These are phyloP conservation scores for Leptopilina boulardi DNA, from an alignment of 1,140 invertebrate species.

Conservation along the genomic window DNA sequence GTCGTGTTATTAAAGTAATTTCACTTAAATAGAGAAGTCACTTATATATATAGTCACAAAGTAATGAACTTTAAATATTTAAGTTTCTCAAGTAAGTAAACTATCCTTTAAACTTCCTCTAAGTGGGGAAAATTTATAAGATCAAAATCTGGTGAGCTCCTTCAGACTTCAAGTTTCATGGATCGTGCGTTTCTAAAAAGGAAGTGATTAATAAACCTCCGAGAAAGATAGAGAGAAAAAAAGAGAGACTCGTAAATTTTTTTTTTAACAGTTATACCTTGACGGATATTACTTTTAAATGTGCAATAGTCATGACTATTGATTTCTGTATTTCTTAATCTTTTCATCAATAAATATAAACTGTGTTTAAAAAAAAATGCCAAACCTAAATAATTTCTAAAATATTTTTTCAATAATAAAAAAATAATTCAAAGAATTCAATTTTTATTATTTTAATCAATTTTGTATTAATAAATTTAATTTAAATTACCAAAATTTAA, in stretches of 20 bases:
- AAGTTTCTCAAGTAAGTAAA: constrained; percentile 1
- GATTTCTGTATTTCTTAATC: too few relatives aligned
- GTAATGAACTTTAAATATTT: not conserved
- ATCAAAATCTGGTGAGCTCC: not conserved
- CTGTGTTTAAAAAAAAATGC: too few relatives aligned
- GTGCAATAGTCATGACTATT: not conserved
- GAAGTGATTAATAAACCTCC: constrained; percentile 4
- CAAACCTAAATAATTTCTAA: too few relatives aligned
- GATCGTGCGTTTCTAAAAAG: constrained; percentile 9
- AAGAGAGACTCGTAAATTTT: not conserved
- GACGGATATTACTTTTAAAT: not conserved
- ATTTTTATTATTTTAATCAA: too few relatives aligned
- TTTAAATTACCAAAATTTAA: too few relatives aligned
- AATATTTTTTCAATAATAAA: too few relatives aligned
- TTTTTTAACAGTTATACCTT: constrained; percentile 2
- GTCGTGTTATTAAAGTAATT: too few relatives aligned
- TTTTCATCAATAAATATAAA: too few relatives aligned
- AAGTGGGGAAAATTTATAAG: not conserved
- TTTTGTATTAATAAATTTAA: too few relatives aligned
- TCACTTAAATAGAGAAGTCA: not conserved
- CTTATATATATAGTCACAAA: not conserved
- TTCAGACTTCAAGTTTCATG: not conserved
- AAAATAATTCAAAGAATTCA: too few relatives aligned
- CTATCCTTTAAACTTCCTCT: constrained; percentile 10
- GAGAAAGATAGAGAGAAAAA: not conserved